These are phyloP conservation scores for Xiphophorus hellerii DNA, from an alignment of 2,113 vertebrate species.

Conservation along the genomic window DNA sequence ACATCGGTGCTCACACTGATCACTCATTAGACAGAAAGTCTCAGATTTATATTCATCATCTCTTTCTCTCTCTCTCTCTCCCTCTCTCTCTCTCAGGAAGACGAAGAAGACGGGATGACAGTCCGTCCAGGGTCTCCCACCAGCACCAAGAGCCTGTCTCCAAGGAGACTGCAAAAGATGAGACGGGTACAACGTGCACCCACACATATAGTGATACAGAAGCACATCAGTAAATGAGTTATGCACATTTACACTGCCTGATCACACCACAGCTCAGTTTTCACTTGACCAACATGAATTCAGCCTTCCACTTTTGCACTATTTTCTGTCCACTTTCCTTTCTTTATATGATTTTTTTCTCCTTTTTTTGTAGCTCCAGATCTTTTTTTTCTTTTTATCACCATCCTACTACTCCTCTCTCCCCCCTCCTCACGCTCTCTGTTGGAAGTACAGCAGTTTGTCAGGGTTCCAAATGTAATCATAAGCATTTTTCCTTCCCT, in stretches of 20 bases:
- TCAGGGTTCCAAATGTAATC: conserved; percentile 68
- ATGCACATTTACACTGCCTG: conserved; percentile 44
- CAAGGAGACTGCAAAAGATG: conserved; percentile 82
- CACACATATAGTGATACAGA: no score
- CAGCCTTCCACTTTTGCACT: conserved; percentile 41
- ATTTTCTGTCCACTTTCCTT: conserved; percentile 23
- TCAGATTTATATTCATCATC: conserved; percentile 8
- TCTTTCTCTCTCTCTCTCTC: conserved; percentile 26
- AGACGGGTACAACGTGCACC: conserved; percentile 69
- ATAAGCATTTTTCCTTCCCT: conserved; percentile 63
- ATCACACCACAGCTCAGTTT: conserved; percentile 45
- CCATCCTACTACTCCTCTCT: not conserved
- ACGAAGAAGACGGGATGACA: conserved; percentile 75
- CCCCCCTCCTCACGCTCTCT: not conserved
- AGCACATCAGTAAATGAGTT: conserved; percentile 49
- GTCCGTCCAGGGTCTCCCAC: conserved; percentile 80
- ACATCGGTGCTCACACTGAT: not conserved
- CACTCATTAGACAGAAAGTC: conserved; percentile 8
- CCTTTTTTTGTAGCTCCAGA: not conserved
- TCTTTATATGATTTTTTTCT: not conserved
- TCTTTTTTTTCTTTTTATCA: conserved; percentile 7
- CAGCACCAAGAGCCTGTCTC: conserved; percentile 85
- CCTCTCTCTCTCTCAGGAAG: conserved; percentile 60
- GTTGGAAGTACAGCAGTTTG: conserved; percentile 62
- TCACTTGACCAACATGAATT: conserved; percentile 48